Percentiles rank a stretch among this genome's conserved stretches.
These are phyloP conservation scores for Acanthosoma haemorrhoidale DNA, from an alignment of 2,888 invertebrate genomes.

Conservation along the genomic window DNA sequence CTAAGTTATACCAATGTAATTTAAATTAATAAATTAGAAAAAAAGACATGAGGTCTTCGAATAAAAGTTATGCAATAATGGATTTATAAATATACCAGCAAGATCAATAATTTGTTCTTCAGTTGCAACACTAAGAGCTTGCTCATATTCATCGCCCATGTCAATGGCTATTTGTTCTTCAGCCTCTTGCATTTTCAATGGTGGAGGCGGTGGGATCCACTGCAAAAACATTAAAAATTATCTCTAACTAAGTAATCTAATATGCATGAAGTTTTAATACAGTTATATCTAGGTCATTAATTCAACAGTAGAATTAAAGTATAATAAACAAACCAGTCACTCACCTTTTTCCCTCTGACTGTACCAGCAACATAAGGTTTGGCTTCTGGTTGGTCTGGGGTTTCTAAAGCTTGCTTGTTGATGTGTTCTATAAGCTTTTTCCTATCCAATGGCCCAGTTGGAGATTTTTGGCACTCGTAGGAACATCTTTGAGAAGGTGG, in stretches of 20 bases:
- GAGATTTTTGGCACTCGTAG: slow-evolving; percentile 90
- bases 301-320: neutral
- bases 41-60: too few relatives aligned
- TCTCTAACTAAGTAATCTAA: too few relatives aligned
- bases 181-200: slow-evolving; percentile 66
- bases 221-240: too few relatives aligned
- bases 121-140: slow-evolving; percentile 77
- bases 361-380: slow-evolving; percentile 90
- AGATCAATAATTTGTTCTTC: slow-evolving; percentile 98
- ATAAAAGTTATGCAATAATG: too few relatives aligned
- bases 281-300: too few relatives aligned
- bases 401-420: slow-evolving; percentile 96
- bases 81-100: slow-evolving; percentile 60
- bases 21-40: too few relatives aligned
- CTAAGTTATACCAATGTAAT: too few relatives aligned
- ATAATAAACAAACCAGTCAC: slow-evolving; percentile 26
- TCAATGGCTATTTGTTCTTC: slow-evolving; percentile 91
- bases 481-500: slow-evolving; percentile 93
- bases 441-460: slow-evolving; percentile 93
- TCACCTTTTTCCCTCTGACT: slow-evolving; percentile 83
- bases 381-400: slow-evolving; percentile 92
- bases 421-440: slow-evolving; percentile 93
- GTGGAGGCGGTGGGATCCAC: slow-evolving; percentile 74
- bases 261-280: too few relatives aligned
- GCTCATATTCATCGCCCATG: slow-evolving; percentile 89